Evolutionary conservation across 2,113 vertebrate genomes (phyloP).

Genomic region (Dryoscopus gambensis): DNA sequence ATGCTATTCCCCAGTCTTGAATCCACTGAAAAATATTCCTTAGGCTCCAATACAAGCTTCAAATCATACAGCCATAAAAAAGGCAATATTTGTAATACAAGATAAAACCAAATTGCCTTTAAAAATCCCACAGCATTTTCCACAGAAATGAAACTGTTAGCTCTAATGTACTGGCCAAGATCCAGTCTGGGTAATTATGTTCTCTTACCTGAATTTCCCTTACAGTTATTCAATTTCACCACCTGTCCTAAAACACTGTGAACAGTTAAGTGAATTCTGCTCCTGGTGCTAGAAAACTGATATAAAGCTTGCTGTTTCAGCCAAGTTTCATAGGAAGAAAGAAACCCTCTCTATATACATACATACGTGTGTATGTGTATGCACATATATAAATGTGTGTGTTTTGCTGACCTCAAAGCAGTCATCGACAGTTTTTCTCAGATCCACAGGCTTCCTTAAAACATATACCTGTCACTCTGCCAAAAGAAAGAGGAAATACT

Average conservation of each 20-base stretch:
- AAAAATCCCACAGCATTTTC: not conserved
- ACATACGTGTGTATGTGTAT: accelerated
- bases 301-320: not conserved
- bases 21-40: not conserved
- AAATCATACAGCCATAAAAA: not conserved
- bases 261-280: not conserved
- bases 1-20: not conserved
- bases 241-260: not conserved
- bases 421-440: not conserved
- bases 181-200: not conserved
- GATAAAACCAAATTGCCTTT: constrained; percentile 32
- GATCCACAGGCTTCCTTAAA: not conserved
- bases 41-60: not conserved
- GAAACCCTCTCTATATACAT: accelerated
- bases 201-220: not conserved
- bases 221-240: not conserved
- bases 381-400: not conserved
- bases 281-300: not conserved
- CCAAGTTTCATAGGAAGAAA: not conserved
- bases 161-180: not conserved
- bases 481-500: not conserved
- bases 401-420: not conserved
- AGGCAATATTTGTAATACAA: not conserved
- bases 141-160: not conserved
- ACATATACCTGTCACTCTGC: not conserved